Evolutionary conservation across 2,797 vertebrate species (phyloP), one percentile per base, ranked within the genome.

Genomic region (Parambassis ranga): DNA sequence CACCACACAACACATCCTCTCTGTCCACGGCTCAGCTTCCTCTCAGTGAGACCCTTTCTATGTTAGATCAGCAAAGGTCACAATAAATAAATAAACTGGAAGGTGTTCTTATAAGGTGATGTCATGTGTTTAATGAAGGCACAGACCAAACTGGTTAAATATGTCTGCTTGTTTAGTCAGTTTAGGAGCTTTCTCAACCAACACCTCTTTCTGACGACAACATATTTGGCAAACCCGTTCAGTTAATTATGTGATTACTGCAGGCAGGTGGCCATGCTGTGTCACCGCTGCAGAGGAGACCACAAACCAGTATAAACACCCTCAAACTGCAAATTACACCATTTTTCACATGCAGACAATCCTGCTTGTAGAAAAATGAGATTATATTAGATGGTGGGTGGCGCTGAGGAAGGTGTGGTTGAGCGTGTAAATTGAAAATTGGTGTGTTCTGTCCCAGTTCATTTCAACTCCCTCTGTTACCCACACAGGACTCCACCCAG

Each of bases 181-280:
- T 57, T 74, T 63, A 68, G 27, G 43, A 70, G 46, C 18, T 52
- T 16, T 69, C 55, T 59, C 71, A 71, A 67, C 81, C 44, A 67
- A 84, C 74, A 79, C 74, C 49, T 76, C 69, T 71, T 63, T 83
- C 77, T 76, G 68, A 70, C 43, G 84, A 67, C 63, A 79, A 83
- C 55, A 72, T 73, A 70, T 81, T 73, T 83, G 77, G 74, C 71
- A 80, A 68, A 59, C 35, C 63, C 37, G 39, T 53, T 63, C 16
- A 32, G 35, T 43, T 73, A 79, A 85, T 90, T 77, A 78, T 58
- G 53, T 79, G 72, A 86, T 86, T 53, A 76, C 60, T 70, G 62
- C 32, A 68, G 68, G 62, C 81, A 62, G 49, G 62, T 66, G 64
- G 75, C 77, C 71, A 31, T 30, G 8, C 60, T 70, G 57, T 64